These are phyloP conservation scores for Arvicola amphibius DNA, from an alignment of 2,797 vertebrate species.

Conservation along the genomic window DNA sequence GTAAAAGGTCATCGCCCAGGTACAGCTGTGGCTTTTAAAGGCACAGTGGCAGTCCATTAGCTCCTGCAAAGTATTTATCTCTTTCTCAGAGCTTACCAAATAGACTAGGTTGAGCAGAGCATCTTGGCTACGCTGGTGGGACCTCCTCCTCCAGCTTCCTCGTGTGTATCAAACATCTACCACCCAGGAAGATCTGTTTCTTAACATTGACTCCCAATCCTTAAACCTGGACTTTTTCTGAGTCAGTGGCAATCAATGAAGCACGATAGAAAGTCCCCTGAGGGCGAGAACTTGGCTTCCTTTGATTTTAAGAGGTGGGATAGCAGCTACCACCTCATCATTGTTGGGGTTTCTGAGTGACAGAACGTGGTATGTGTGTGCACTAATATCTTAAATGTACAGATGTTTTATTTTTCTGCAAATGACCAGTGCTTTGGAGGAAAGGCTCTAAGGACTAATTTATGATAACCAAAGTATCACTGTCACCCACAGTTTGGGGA, in stretches of 20 bases:
- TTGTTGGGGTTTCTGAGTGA: not conserved
- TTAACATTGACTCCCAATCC: not conserved
- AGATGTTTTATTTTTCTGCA: not conserved
- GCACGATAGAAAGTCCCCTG: not conserved
- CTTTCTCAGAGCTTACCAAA: not conserved
- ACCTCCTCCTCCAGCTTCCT: not conserved
- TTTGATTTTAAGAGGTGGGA: not conserved
- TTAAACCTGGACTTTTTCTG: not conserved
- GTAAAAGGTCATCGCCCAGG: not conserved
- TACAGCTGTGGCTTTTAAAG: not conserved
- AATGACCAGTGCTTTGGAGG: not conserved
- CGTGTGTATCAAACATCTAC: not conserved
- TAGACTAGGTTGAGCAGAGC: not conserved
- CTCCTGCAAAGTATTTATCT: not conserved
- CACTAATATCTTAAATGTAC: not conserved
- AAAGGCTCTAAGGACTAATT: not conserved
- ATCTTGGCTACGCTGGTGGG: not conserved
- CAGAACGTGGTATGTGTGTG: not conserved
- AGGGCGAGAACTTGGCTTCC: not conserved
- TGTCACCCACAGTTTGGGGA: not conserved
- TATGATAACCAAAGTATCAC: not conserved
- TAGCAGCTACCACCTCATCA: not conserved
- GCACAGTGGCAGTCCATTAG: not conserved
- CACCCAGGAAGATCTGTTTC: not conserved
- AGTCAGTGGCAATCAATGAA: not conserved